phyloP scores from a whole-genome alignment of 2,888 invertebrate species.

The Itoplectis maculator region DNA sequence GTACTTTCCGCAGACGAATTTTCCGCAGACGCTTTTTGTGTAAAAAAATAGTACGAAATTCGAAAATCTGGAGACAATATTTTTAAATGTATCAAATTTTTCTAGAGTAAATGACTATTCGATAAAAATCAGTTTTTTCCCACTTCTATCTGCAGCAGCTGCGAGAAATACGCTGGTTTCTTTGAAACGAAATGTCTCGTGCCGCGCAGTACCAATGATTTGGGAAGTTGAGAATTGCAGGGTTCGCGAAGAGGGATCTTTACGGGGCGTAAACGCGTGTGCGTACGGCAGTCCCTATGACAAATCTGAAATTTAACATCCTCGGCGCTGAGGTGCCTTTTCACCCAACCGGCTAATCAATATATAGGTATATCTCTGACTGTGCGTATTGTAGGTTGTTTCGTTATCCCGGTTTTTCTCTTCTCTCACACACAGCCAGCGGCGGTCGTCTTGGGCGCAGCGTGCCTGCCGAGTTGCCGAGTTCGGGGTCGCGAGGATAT shows the following conservation, averaged over 20 bases:
- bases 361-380: constrained; percentile 20
- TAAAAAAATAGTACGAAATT: too few species aligned
- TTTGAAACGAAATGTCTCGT: not conserved
- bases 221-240: not conserved
- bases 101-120: not conserved
- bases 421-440: constrained; percentile 25
- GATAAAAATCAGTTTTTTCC: constrained; percentile 32
- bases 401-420: constrained; percentile 46
- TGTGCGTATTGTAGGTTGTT: constrained; percentile 32
- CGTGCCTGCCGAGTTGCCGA: constrained; percentile 50
- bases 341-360: constrained; percentile 53
- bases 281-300: constrained; percentile 40
- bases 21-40: too few species aligned
- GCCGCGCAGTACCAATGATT: not conserved
- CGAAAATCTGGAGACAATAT: too few species aligned
- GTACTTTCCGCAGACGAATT: too few species aligned
- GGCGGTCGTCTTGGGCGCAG: constrained; percentile 27
- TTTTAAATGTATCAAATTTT: too few species aligned
- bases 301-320: constrained; percentile 55
- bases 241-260: constrained; percentile 3
- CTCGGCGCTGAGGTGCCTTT: constrained; percentile 41
- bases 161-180: constrained; percentile 24
- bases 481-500: constrained; percentile 43
- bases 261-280: constrained; percentile 33
- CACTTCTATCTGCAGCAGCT: constrained; percentile 17